Evolutionary conservation across 2,888 invertebrate species (phyloP), one percentile per base, ranked within the genome.

Genomic region (Achlya flavicornis): DNA sequence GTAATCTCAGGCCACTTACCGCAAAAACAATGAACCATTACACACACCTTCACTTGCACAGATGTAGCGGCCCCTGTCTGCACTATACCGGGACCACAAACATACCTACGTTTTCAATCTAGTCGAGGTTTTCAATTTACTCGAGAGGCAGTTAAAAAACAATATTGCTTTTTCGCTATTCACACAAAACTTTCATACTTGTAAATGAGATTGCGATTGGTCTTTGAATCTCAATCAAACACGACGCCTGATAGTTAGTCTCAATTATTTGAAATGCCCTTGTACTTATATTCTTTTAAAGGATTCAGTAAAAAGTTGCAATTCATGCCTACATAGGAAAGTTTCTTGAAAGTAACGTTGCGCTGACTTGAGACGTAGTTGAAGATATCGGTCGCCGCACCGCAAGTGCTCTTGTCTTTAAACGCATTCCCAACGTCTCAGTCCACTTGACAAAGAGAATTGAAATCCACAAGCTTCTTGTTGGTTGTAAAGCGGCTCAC

Each of bases 21-120:
- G 79, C 84, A 84, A 86, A 88, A 87, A 90, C 89, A 90, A 90
- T 89, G 88, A 87, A 84, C 86, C 85, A 88, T 88, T 86, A 85
- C 81, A 81, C 73, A 81, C 80, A 77, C 79, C 81, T 79, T 75
- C 76, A 76, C 74, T 73, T 66, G 61, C 63, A 66, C 61, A 61
- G 63, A 70, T 70, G 66, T 67, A 63, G 57, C 57, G 58, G 59
- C 53, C 63, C 57, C 58, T 48, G n/a, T 58, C 64, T 38, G 63
- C 61, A 66, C 65, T 65, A 63, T 61, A 70, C 65, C 65, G 57
- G 46, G 57, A 62, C 26, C n/a, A 35, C 14, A 62, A 59, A 60
- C 65, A 65, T 66, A 58, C 26, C 26, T 1, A 26, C 63, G 61
- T 66, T 65, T 66, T 65, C 63, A 67, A 67, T 67, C 63, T 64